Base-by-base conservation (phyloP, 1,140 invertebrate genomes). In the Plectrocnemia conspersa region DNA sequence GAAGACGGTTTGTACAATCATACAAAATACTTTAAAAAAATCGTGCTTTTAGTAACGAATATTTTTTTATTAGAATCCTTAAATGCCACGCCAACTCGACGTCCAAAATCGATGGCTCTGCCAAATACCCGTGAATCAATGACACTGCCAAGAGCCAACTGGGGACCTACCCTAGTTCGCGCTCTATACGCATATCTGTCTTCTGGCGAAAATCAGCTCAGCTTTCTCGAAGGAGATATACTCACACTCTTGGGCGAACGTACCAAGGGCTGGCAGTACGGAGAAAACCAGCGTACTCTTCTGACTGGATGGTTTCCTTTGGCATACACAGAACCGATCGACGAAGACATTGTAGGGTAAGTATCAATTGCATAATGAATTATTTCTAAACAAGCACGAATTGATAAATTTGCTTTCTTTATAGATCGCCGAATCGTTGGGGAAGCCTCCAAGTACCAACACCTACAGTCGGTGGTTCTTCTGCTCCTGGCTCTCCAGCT, bases 211-310 rank as follows among this genome's bases (percentile, higher is more conserved):
- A 93, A 92, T 74, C 92, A 95, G 72, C 78, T 95, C 27, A 91
- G 87, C 64, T 96, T 95, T 72, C 81, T 89, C 50, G 90, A 94
- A 72, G 91, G 91, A 58, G 93, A 96, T 71, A 76, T 91, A 47
- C 86, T 96, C 18, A 85, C 88, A 5, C 70, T 95, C 56, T 84
- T 94, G 58, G 93, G 91, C 67, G 90, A 93, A 63, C 79, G 90
- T 56, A 92, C 89, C 64, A 93, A 93, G 68, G 92, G 93, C 35
- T 97, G 92, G 92, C 92, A 96, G 68, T 96, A 93, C 66, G 92
- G 92, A 18, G 91, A 95, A 68, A 95, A 96, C 71, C 70, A 91
- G 54, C 78, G 91, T 11, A 93, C 88, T 18, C 88, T 92, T 66
- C 82, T 88, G 64, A 87, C 89, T 54, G 93, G 93, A 11, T 96